Conservation (phyloP, 1,140 invertebrate species). For the Ericerus pela region DNA sequence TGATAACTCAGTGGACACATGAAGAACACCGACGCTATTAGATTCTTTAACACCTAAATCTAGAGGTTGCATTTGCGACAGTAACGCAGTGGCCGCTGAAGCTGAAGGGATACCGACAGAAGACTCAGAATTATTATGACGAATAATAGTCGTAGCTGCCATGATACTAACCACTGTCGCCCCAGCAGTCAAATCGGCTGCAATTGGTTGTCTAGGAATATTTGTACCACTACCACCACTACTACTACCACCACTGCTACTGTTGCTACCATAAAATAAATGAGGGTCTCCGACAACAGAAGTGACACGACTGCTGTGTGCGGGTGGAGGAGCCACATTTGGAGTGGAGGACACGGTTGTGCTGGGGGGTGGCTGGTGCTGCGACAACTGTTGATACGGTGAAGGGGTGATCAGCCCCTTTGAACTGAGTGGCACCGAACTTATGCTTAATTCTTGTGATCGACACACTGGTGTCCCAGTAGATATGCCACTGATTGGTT, state of each 20-base stretch:
- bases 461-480: constrained; percentile 43
- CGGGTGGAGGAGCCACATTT: constrained; percentile 36
- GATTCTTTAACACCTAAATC: constrained; percentile 44
- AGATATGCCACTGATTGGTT: constrained; percentile 46
- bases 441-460: constrained; percentile 29
- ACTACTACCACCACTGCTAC: no score
- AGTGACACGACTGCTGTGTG: constrained; percentile 23
- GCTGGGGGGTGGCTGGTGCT: constrained; percentile 35
- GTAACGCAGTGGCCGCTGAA: constrained; percentile 24
- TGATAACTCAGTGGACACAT: no score
- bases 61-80: constrained; percentile 49
- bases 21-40: no score
- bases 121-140: no score
- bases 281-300: no score
- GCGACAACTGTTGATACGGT: constrained; percentile 45
- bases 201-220: no score
- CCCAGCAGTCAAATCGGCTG: no score
- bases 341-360: constrained; percentile 20
- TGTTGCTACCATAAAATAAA: no score
- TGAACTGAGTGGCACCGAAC: constrained; percentile 43
- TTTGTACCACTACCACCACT: no score
- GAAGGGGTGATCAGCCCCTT: constrained; percentile 46
- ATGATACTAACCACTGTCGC: no score
- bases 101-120: no score
- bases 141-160: no score